These are phyloP conservation scores for Discoglossus pictus DNA, from an alignment of 2,797 vertebrate genomes.

Conservation along the genomic window DNA sequence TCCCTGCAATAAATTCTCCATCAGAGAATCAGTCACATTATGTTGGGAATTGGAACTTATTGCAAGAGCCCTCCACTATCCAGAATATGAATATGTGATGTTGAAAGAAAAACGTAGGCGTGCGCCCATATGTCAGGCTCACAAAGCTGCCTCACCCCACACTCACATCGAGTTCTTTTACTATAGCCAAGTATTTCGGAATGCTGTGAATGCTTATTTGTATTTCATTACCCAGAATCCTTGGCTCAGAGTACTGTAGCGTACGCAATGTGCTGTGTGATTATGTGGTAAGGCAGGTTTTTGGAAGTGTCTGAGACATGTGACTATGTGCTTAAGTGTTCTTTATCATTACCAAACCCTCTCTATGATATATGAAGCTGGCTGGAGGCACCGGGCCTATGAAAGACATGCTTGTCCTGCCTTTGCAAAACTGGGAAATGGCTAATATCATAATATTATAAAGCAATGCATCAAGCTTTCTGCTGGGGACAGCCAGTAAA, in stretches of 20 bases:
- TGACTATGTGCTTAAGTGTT: conserved; percentile 2
- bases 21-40: too few relatives aligned
- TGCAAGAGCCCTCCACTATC: too few relatives aligned
- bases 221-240: background rate
- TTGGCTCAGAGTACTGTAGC: background rate
- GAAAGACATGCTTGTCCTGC: background rate
- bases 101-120: too few relatives aligned
- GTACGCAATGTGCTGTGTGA: background rate
- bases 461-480: conserved; percentile 37
- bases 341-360: background rate
- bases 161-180: too few relatives aligned
- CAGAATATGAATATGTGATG: too few relatives aligned
- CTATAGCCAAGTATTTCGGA: too few relatives aligned
- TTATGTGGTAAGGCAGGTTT: background rate
- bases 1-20: too few relatives aligned
- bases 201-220: too few relatives aligned
- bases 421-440: conserved; percentile 30
- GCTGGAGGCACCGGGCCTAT: conserved; percentile 12
- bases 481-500: conserved; percentile 26
- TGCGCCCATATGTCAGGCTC: too few relatives aligned
- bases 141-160: too few relatives aligned
- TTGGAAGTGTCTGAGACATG: background rate
- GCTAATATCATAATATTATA: conserved; percentile 19
- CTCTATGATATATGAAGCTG: conserved; percentile 3
- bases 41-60: too few relatives aligned